Conservation (phyloP, 53 echinoderm and acorn worm species). For the Crossaster papposus region DNA sequence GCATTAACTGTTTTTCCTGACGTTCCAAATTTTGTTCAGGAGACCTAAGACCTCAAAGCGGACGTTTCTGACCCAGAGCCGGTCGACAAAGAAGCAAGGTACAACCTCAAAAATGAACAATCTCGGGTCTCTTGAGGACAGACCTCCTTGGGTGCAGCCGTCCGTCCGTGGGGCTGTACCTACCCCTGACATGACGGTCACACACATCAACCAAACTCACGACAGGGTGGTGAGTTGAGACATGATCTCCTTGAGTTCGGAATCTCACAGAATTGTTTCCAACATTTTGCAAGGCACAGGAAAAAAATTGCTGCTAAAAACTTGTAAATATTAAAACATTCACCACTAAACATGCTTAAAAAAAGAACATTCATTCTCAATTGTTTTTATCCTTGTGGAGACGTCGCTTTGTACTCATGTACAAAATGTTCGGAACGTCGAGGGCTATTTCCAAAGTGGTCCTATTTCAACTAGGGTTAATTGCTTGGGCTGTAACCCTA, state of each 20-base stretch:
- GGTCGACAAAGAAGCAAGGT: slow-evolving; percentile 11
- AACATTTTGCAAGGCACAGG: too few relatives aligned
- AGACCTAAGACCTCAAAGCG: slow-evolving; percentile 53
- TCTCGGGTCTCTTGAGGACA: slow-evolving; percentile 21
- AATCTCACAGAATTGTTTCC: too few relatives aligned
- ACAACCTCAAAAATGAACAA: background rate
- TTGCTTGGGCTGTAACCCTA: too few relatives aligned
- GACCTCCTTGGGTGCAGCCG: slow-evolving; percentile 84
- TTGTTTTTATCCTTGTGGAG: too few relatives aligned
- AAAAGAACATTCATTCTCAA: too few relatives aligned
- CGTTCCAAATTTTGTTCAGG: background rate
- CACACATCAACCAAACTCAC: slow-evolving; percentile 95
- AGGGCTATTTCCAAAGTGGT: too few relatives aligned
- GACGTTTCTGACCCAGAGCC: slow-evolving; percentile 54
- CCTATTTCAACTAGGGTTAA: too few relatives aligned
- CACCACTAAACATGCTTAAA: too few relatives aligned
- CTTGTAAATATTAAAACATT: too few relatives aligned
- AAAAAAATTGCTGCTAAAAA: too few relatives aligned
- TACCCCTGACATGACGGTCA: slow-evolving; percentile 87
- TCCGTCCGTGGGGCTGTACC: slow-evolving; percentile 75
- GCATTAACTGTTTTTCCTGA: background rate
- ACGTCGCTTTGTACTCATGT: too few relatives aligned
- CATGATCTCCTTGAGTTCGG: background rate
- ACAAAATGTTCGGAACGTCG: too few relatives aligned
- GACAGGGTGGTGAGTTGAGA: slow-evolving; percentile 84